Conservation (phyloP, 2,113 vertebrate species). For the Hemichromis elongatus region DNA sequence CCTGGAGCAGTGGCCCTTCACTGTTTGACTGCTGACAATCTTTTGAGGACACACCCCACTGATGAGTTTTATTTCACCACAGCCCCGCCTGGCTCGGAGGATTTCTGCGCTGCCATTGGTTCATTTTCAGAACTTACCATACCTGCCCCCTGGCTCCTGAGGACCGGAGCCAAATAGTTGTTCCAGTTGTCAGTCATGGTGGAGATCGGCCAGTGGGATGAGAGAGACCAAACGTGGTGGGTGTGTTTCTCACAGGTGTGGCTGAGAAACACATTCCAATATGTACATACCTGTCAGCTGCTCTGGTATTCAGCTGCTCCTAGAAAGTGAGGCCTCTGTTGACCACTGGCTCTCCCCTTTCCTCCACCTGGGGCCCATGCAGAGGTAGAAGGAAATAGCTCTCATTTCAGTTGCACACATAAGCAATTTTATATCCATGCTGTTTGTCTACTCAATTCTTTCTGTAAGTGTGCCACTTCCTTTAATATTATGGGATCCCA, state of each 20-base stretch:
- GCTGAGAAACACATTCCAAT: conserved; percentile 71
- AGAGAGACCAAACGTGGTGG: conserved; percentile 47
- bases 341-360: conserved; percentile 25
- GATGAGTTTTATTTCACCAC: conserved; percentile 76
- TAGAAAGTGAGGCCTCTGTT: conserved; percentile 44
- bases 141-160: conserved; percentile 55
- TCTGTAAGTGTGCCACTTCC: background rate
- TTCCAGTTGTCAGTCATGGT: conserved; percentile 57
- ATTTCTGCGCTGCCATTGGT: conserved; percentile 61
- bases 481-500: background rate
- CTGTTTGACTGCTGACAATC: conserved; percentile 60
- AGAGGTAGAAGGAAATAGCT: conserved; percentile 25
- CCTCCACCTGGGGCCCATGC: conserved; percentile 27
- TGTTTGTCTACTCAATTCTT: background rate
- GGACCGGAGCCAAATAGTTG: conserved; percentile 51
- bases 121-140: conserved; percentile 29
- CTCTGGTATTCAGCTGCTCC: conserved; percentile 59
- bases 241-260: conserved; percentile 70
- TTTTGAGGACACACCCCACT: conserved; percentile 76
- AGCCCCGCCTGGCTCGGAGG: conserved; percentile 67
- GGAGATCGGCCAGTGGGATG: conserved; percentile 62
- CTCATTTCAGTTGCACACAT: conserved; percentile 7
- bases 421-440: background rate
- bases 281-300: conserved; percentile 70
- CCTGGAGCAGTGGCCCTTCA: conserved; percentile 29